Evolutionary conservation across 2,113 vertebrate genomes (phyloP), one percentile per base, ranked within the genome.

Genomic region (Actenoides lindsayi): DNA sequence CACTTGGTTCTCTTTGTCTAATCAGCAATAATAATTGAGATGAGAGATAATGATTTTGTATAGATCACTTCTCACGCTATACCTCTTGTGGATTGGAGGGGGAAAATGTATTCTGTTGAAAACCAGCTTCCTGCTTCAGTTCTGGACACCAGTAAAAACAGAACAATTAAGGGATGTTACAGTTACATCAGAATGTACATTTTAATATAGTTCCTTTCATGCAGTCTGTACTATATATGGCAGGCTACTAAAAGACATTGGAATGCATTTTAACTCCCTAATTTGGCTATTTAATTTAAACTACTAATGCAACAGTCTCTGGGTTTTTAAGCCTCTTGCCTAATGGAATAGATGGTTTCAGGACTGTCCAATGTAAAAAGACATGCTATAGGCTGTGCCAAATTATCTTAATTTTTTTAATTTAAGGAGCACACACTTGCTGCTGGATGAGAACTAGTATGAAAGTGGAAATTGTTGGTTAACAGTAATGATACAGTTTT

Each of bases 261-360:
- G 42, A 77, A 46, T 70, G 67, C 57, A 77, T 94, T 96, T 97
- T 90, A 95, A 88, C 79, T 74, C 70, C 46, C 73, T 90, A 80
- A 95, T 96, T 89, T 94, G 80, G 13, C 53, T 90, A 13, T 90
- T 96, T 50, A 80, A 4, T 89, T 88, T 73, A 48, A 16, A 21
- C 78, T 79, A 42, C 41, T 68, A 64, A 54, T 83, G 51, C 65
- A 81, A 11, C 33, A 65, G 70, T 71, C 80, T 70, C 33, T 71
- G 60, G 50, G 64, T 93, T 77, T 63, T 86, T 57, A 74, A 62
- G 37, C 31, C 41, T 90, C 57, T 87, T 95, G 46, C 28, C 65
- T 94, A 87, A 80, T 68, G 59, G 37, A 93, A 53, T 63, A 68
- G 70, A 64, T 62, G 68, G 69, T 86, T 84, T 94, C 67, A 46